These are phyloP conservation scores for Volucella inanis DNA, from an alignment of 2,888 invertebrate species.

Conservation along the genomic window DNA sequence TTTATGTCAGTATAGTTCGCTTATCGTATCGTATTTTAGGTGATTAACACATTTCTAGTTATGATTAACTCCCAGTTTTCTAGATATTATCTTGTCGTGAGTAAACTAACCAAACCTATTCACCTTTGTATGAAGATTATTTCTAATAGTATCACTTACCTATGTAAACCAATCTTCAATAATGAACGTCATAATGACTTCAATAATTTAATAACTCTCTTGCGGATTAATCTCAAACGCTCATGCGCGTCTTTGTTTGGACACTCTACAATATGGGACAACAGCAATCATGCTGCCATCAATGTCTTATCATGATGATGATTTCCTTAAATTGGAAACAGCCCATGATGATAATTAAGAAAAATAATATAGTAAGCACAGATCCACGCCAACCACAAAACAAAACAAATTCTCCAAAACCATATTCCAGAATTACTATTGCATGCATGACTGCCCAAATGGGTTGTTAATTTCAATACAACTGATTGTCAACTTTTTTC, in stretches of 20 bases:
- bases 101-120: too few relatives aligned
- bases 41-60: too few relatives aligned
- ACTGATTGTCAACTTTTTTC: slow-evolving; percentile 69
- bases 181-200: too few relatives aligned
- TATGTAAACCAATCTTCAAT: too few relatives aligned
- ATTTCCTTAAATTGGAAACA: slow-evolving; percentile 55
- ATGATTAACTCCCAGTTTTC: too few relatives aligned
- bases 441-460: slow-evolving; percentile 69
- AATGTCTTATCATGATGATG: slow-evolving; percentile 40
- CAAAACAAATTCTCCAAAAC: slow-evolving; percentile 62
- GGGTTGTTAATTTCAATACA: slow-evolving; percentile 74
- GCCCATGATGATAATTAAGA: slow-evolving; percentile 63
- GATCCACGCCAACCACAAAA: slow-evolving; percentile 56
- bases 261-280: neutral
- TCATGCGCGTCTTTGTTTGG: neutral
- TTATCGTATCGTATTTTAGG: too few relatives aligned
- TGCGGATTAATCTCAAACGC: neutral
- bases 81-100: too few relatives aligned
- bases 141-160: too few relatives aligned
- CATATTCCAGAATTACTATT: slow-evolving; percentile 68
- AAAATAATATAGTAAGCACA: slow-evolving; percentile 48
- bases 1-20: too few relatives aligned
- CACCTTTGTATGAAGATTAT: too few relatives aligned
- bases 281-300: slow-evolving; percentile 28
- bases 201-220: too few relatives aligned